phyloP scores from a whole-genome alignment of 2,797 vertebrate species.

The Mus spretus region DNA sequence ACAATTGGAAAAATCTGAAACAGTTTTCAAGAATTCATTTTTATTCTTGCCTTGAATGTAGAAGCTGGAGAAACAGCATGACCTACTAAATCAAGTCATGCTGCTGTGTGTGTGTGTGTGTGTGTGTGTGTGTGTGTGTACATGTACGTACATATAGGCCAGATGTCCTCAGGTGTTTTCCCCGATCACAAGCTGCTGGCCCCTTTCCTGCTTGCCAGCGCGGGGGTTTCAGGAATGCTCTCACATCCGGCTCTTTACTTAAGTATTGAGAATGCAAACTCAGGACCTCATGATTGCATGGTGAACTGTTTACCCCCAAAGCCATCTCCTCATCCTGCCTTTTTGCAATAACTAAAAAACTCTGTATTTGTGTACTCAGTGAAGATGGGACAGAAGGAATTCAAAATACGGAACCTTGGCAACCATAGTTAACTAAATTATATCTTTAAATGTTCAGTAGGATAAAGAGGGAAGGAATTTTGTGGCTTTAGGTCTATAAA shows the following conservation, averaged over 20 bases:
- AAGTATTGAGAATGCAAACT: background rate
- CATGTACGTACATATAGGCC: background rate
- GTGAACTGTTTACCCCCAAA: background rate
- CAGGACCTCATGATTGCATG: background rate
- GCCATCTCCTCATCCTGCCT: background rate
- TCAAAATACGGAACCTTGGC: background rate
- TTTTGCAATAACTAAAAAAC: constrained; percentile 10
- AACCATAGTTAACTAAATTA: background rate
- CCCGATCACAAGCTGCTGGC: background rate
- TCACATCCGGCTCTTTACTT: background rate
- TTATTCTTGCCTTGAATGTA: constrained; percentile 17
- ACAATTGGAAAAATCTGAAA: constrained; percentile 7
- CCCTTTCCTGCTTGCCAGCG: background rate
- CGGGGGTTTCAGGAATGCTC: background rate
- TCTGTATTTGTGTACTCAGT: background rate
- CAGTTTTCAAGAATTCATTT: constrained; percentile 6
- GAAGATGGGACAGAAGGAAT: background rate
- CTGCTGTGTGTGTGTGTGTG: background rate
- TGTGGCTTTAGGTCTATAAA: background rate
- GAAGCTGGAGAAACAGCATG: background rate
- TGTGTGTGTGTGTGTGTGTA: too few relatives aligned
- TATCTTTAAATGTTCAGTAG: background rate
- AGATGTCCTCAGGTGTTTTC: background rate
- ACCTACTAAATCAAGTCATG: background rate
- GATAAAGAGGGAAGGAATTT: background rate